These are phyloP conservation scores for Microvelia longipes DNA, from an alignment of 1,140 invertebrate species.

Conservation along the genomic window DNA sequence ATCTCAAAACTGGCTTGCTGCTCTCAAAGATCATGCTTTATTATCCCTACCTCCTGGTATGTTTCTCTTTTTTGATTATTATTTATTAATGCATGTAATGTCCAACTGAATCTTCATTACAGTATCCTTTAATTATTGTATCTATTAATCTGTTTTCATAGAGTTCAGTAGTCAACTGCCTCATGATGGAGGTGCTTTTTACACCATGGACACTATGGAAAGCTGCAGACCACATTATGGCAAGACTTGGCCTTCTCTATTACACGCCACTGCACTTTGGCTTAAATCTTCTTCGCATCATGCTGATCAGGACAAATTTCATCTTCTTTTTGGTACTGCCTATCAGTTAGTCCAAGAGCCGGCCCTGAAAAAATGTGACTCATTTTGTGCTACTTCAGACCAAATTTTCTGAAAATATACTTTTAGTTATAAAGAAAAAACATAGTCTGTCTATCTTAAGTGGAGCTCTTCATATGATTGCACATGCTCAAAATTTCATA, in stretches of 20 bases:
- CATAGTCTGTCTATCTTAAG: too few relatives aligned
- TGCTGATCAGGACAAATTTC: conserved; percentile 50
- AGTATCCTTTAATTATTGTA: background rate
- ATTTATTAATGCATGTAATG: too few relatives aligned
- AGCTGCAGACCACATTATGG: conserved; percentile 78
- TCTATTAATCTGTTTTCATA: conserved; percentile 21
- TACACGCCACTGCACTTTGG: conserved; percentile 86
- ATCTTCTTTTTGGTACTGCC: conserved; percentile 69
- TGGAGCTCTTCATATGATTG: too few relatives aligned
- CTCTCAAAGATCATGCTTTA: conserved; percentile 85
- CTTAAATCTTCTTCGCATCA: conserved; percentile 49
- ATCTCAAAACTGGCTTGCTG: conserved; percentile 85
- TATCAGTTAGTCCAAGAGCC: too few relatives aligned
- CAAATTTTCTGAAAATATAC: too few relatives aligned
- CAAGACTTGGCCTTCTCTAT: conserved; percentile 82
- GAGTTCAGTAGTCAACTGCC: conserved; percentile 89
- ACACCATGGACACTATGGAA: conserved; percentile 89
- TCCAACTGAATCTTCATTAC: conserved; percentile 3
- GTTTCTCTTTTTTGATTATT: conserved; percentile 13
- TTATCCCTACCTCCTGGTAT: conserved; percentile 74
- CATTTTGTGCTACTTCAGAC: too few relatives aligned
- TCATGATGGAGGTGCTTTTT: conserved; percentile 90
- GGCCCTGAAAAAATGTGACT: too few relatives aligned
- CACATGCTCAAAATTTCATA: too few relatives aligned
- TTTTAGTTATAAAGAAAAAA: too few relatives aligned